Conservation (phyloP, 2,888 invertebrate genomes). For the Alloscopus bannaensis region DNA sequence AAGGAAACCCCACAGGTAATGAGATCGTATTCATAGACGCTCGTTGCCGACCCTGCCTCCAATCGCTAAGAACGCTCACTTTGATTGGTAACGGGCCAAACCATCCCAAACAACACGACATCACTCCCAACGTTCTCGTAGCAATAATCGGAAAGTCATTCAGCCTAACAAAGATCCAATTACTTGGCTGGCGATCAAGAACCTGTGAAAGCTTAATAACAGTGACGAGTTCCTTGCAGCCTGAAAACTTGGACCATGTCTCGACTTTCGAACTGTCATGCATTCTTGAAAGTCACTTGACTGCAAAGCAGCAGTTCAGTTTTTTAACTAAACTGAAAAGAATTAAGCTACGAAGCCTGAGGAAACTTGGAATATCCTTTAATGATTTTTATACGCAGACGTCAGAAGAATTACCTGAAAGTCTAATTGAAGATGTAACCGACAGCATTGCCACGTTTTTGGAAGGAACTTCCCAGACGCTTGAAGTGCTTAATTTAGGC, state of each 20-base stretch:
- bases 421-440: neutral
- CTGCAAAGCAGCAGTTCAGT: conserved; percentile 13
- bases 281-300: neutral
- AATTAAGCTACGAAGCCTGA: conserved; percentile 4
- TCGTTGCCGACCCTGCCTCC: neutral
- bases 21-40: neutral
- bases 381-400: no score
- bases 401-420: neutral
- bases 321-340: conserved; percentile 10
- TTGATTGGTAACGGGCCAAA: neutral
- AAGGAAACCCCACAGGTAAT: neutral
- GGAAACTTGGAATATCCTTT: conserved; percentile 6
- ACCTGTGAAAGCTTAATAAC: no score
- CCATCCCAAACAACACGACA: neutral
- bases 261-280: conserved; percentile 2
- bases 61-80: neutral
- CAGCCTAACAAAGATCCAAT: no score
- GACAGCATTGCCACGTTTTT: conserved; percentile 13
- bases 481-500: conserved; percentile 26
- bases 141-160: neutral
- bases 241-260: conserved; percentile 8
- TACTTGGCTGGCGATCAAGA: no score
- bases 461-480: conserved; percentile 5
- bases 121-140: neutral
- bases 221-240: neutral